Percentiles rank a stretch among this genome's conserved stretches.
Evolutionary conservation across 2,797 vertebrate genomes (phyloP).

Genomic region (Acestrorhynchus altus): DNA sequence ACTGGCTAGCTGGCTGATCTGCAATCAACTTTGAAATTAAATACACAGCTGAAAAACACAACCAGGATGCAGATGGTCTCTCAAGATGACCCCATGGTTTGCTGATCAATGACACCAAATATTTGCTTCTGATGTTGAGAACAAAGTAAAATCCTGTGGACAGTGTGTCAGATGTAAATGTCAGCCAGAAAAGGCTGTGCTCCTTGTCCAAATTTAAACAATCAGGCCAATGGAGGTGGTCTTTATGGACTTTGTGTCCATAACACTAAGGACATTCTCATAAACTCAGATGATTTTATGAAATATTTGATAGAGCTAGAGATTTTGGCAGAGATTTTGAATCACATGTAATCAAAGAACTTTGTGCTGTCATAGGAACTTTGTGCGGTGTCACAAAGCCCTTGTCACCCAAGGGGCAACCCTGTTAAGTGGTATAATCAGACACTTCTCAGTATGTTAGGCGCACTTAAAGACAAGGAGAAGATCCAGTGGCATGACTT

Average conservation of each 20-base stretch:
- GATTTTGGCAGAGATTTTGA: neutral
- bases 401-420: neutral
- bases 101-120: no score
- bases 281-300: no score
- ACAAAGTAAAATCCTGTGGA: no score
- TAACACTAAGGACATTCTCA: no score
- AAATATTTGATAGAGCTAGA: no score
- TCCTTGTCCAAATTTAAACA: no score
- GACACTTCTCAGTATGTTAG: neutral
- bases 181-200: no score
- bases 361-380: neutral
- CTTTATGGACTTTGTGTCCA: no score
- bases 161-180: no score
- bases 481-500: neutral
- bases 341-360: neutral
- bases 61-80: constrained; percentile 5
- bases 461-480: neutral
- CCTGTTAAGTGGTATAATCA: neutral
- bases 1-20: constrained; percentile 10
- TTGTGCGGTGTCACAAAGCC: neutral
- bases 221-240: no score
- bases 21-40: constrained; percentile 5
- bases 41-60: constrained; percentile 14
- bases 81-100: neutral
- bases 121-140: no score